Conservation (phyloP, 2,797 vertebrate species). For the Chaunax sp. region DNA sequence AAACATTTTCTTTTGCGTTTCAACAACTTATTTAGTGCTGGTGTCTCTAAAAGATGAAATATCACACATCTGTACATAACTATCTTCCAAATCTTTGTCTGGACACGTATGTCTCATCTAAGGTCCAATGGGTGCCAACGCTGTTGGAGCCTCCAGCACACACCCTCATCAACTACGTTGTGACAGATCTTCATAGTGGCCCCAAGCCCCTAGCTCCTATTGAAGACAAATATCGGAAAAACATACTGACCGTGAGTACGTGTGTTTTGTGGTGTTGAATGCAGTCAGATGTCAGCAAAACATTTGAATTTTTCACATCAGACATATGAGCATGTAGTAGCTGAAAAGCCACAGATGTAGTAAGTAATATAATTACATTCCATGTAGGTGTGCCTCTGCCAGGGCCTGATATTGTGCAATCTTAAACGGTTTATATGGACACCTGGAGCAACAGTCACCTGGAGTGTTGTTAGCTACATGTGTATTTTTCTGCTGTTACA, state of each 20-base stretch:
- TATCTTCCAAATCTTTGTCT: not conserved
- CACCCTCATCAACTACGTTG: slow-evolving; percentile 87
- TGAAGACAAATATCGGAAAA: slow-evolving; percentile 86
- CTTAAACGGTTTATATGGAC: not conserved
- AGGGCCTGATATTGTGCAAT: not conserved
- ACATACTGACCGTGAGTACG: slow-evolving; percentile 76
- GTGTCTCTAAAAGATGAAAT: not conserved
- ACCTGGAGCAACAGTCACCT: not conserved
- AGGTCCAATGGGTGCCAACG: slow-evolving; percentile 89
- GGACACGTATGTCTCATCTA: slow-evolving; percentile 34
- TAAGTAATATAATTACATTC: not conserved
- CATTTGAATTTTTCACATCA: not conserved
- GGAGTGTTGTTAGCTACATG: not conserved
- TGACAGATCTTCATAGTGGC: slow-evolving; percentile 89
- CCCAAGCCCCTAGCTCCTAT: slow-evolving; percentile 84
- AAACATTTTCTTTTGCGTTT: slow-evolving; percentile 10
- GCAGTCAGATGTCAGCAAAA: not conserved
- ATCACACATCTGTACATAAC: not conserved
- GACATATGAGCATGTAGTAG: not conserved
- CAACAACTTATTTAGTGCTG: not conserved
- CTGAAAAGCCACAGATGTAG: not conserved
- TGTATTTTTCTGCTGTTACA: not conserved
- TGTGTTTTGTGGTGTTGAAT: slow-evolving; percentile 32
- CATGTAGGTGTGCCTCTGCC: not conserved
- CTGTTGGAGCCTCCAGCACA: slow-evolving; percentile 88